Base-by-base conservation (phyloP, 2,113 vertebrate genomes). In the Loxodonta africana region DNA sequence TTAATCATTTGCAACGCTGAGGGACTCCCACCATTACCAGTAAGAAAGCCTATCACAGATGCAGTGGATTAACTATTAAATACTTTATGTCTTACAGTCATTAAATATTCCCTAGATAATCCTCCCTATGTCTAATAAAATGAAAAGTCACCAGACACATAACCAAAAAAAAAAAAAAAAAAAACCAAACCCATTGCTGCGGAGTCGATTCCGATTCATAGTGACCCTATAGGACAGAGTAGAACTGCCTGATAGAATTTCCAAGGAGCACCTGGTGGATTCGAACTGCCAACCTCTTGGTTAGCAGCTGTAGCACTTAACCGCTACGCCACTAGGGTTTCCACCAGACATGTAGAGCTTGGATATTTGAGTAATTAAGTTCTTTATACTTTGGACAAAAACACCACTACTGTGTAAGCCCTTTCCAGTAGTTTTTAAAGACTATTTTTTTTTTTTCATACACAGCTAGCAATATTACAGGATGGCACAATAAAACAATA, bases 361-460 rank as follows among this genome's bases (percentile, higher is more conserved):
- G 33, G 23, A 57, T 85, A 46, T 21, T 3, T 7, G 33, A 69
- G 20, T 12, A 14, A 67, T n/a, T 65, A 44, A 6, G 30, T 82
- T 69, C 44, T 94, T 94, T 71, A 93, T 90, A 83, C 28, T 12
- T 71, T 33, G 44, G 26, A 71, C 20, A 88, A 86, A 81, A 14
- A 4, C 65, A 85, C 21, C 48, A 96, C 26, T 81, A 71, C 77
- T 23, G 11, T 12, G 8, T 44, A 44, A 15, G 10, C 17, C 41
- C 5, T 71, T 62, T 63, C 62, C 25, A 23, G 44, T 67, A 15
- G 26, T 23, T 57, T 81, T 96, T 51, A 48, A 78, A 21, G 17
- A 94, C 30, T 28, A 53, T 77, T 63, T 67, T 83, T 11, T 74
- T 10, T 41, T 48, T 33, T 81, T 93, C 41, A 48, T 26, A 46